Conservation (phyloP, 1,140 invertebrate species). For the Zaprionus capensis region DNA sequence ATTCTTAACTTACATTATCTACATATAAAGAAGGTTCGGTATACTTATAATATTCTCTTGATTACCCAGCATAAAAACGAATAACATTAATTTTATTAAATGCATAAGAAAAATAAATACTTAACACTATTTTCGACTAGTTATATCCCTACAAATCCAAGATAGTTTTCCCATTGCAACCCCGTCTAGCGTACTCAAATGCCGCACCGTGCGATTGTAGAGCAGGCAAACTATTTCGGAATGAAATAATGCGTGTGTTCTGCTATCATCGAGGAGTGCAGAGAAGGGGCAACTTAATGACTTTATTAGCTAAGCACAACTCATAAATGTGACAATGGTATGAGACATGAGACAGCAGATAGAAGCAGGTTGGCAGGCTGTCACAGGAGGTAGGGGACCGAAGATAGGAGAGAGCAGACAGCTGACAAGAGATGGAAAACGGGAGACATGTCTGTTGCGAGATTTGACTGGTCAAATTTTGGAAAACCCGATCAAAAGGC, state of each 20-base stretch:
- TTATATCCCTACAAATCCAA: too few relatives aligned
- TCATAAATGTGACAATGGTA: constrained; percentile 64
- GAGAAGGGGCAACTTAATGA: constrained; percentile 53
- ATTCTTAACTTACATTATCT: too few relatives aligned
- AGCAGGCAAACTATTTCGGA: constrained; percentile 16
- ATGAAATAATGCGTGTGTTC: constrained; percentile 43
- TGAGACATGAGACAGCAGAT: constrained; percentile 10
- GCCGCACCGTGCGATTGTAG: constrained; percentile 1
- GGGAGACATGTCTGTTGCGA: constrained; percentile 3
- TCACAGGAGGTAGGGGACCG: neutral
- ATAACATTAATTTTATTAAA: too few relatives aligned
- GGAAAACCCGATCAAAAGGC: neutral
- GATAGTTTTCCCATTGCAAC: too few relatives aligned
- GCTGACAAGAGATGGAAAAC: neutral
- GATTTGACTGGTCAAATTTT: constrained; percentile 19
- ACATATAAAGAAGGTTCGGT: too few relatives aligned
- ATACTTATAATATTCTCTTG: too few relatives aligned
- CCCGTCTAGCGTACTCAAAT: neutral
- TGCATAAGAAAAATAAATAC: too few relatives aligned
- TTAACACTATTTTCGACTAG: too few relatives aligned
- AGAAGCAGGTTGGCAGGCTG: neutral
- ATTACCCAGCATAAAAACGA: too few relatives aligned
- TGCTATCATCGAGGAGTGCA: constrained; percentile 31
- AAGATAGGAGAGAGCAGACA: neutral
- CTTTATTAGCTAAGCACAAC: constrained; percentile 72